Conservation (phyloP, 2,888 invertebrate genomes). For the Andricus quercusramuli region DNA sequence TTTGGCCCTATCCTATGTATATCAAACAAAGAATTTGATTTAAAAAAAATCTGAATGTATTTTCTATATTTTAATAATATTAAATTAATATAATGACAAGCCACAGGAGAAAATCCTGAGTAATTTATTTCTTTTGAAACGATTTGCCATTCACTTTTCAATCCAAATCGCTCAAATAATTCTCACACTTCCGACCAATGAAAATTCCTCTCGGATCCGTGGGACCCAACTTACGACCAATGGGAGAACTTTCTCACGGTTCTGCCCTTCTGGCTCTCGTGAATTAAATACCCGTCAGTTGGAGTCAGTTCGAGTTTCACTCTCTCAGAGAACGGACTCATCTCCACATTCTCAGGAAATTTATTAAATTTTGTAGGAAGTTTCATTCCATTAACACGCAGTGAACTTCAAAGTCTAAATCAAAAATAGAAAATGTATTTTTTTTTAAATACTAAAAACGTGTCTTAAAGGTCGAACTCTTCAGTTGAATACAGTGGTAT, state of each 20-base stretch:
- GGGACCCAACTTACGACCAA: slow-evolving; percentile 44
- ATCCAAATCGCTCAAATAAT: not conserved
- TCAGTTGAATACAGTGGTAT: too few relatives aligned
- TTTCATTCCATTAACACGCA: not conserved
- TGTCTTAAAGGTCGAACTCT: too few relatives aligned
- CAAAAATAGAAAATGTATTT: not conserved
- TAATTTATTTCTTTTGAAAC: not conserved
- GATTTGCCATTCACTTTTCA: not conserved
- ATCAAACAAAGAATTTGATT: too few relatives aligned
- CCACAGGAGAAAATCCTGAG: not conserved
- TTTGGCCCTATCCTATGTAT: too few relatives aligned
- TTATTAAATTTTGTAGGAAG: not conserved
- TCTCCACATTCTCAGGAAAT: not conserved
- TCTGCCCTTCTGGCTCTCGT: not conserved
- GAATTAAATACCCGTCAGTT: not conserved
- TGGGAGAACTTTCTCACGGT: slow-evolving; percentile 32
- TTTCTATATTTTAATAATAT: too few relatives aligned
- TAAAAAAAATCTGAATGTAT: too few relatives aligned
- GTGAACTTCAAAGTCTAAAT: not conserved
- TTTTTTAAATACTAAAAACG: too few relatives aligned
- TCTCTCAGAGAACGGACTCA: not conserved
- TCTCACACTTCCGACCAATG: slow-evolving; percentile 1
- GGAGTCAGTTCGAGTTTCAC: not conserved
- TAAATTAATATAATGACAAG: too few relatives aligned
- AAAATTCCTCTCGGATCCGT: slow-evolving; percentile 22